phyloP scores from a whole-genome alignment of 1,140 invertebrate genomes.

The Eriosoma lanigerum region DNA sequence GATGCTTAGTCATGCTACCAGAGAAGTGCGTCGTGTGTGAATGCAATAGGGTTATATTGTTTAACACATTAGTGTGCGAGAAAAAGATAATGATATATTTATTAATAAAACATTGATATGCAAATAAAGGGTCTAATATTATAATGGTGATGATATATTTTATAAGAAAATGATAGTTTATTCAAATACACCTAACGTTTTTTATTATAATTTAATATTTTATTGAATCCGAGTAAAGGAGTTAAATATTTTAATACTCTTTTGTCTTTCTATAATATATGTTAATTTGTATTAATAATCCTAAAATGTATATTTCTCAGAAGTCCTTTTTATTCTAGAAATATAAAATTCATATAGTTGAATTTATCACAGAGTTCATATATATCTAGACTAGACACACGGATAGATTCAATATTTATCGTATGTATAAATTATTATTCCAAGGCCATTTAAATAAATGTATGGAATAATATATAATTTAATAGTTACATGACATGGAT shows the following conservation, averaged over 20 bases:
- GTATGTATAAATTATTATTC: background rate
- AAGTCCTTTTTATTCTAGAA: background rate
- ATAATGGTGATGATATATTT: background rate
- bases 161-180: background rate
- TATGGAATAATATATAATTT: background rate
- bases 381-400: no score
- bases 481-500: background rate
- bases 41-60: conserved; percentile 17
- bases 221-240: background rate
- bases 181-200: background rate
- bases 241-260: no score
- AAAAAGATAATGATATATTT: background rate
- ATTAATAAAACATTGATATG: background rate
- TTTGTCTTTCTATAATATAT: background rate
- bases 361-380: no score
- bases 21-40: background rate
- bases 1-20: background rate
- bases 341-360: background rate
- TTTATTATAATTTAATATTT: background rate
- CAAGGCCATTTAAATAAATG: background rate
- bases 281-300: no score
- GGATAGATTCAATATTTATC: background rate
- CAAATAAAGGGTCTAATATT: background rate
- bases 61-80: conserved; percentile 8
- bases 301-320: background rate